These are phyloP conservation scores for Lasioglossum malachurum DNA, from an alignment of 2,888 invertebrate genomes.

Conservation along the genomic window DNA sequence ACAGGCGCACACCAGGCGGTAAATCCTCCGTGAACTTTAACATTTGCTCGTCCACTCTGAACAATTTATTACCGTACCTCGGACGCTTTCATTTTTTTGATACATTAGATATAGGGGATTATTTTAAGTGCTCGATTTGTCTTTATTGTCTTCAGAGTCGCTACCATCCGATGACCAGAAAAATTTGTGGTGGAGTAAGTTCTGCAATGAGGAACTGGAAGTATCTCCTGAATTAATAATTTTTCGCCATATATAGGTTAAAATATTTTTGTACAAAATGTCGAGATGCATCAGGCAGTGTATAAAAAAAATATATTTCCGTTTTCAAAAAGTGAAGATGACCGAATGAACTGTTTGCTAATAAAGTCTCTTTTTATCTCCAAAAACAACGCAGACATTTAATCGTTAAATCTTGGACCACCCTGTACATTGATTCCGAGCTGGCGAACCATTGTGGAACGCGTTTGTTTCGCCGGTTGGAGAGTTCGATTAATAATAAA, in stretches of 20 bases:
- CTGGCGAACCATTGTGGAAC: background rate
- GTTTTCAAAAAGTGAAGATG: background rate
- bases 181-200: no score
- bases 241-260: background rate
- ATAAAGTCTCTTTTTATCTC: background rate
- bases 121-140: no score
- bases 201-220: no score
- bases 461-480: background rate
- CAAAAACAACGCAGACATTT: background rate
- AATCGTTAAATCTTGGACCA: background rate
- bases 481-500: slow-evolving; percentile 40
- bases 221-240: background rate
- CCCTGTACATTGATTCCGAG: background rate
- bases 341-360: background rate
- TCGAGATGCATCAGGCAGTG: background rate
- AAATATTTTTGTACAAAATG: background rate
- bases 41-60: background rate
- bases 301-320: background rate
- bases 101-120: background rate
- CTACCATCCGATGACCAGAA: no score
- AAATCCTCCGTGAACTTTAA: background rate
- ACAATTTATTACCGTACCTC: background rate
- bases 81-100: background rate
- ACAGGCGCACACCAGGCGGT: background rate
- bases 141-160: background rate